Conservation (phyloP, 1,140 invertebrate species). For the Lutraria rhynchaena region DNA sequence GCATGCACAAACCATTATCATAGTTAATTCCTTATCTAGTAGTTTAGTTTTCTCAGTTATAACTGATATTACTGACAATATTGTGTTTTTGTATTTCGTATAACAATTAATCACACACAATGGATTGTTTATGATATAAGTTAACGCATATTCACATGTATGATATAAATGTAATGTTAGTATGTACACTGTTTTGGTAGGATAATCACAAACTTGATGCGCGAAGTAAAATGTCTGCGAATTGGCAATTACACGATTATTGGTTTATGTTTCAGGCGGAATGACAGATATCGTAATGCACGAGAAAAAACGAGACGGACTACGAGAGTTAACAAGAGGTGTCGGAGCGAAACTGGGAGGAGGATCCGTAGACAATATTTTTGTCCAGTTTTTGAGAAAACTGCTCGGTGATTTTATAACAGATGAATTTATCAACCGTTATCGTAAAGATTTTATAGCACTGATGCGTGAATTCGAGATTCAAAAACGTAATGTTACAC, state of each 20-base stretch:
- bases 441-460: constrained; percentile 45
- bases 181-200: no score
- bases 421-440: constrained; percentile 30
- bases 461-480: constrained; percentile 51
- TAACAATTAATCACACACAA: neutral
- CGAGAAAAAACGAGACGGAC: constrained; percentile 33
- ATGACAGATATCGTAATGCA: constrained; percentile 49
- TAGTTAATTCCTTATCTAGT: no score
- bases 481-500: constrained; percentile 34
- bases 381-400: constrained; percentile 54
- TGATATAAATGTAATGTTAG: no score
- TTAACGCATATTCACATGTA: no score
- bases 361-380: constrained; percentile 44
- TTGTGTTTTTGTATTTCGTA: no score
- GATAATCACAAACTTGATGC: no score
- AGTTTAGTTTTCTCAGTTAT: no score
- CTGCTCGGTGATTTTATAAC: constrained; percentile 42
- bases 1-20: no score
- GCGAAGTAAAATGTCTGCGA: no score
- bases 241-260: no score
- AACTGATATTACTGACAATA: no score
- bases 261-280: constrained; percentile 31
- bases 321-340: constrained; percentile 37
- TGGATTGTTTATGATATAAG: neutral
- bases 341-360: constrained; percentile 36